Percentiles rank a stretch among this genome's conserved stretches.
Evolutionary conservation across 2,888 invertebrate species (phyloP).

Genomic region (Tinea pellionella): DNA sequence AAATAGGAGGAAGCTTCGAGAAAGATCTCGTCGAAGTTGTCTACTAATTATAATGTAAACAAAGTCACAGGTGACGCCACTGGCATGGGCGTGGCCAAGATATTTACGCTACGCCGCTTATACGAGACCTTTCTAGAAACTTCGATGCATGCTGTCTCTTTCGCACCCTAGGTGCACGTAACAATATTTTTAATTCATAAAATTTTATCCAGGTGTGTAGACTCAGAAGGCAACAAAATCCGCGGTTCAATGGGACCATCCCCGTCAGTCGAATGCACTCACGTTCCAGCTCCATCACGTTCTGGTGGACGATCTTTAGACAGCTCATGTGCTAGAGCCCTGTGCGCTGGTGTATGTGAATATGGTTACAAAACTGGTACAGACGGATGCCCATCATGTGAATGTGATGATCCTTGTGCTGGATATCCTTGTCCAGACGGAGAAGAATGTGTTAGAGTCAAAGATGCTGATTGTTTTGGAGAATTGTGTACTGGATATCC

Average conservation of each 20-base stretch:
- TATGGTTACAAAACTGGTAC: slow-evolving; percentile 80
- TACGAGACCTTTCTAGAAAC: too few relatives aligned
- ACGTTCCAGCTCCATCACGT: slow-evolving; percentile 38
- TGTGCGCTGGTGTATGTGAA: slow-evolving; percentile 86
- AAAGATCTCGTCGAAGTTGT: too few relatives aligned
- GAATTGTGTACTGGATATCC: slow-evolving; percentile 80
- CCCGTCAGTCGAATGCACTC: slow-evolving; percentile 73
- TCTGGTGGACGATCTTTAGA: slow-evolving; percentile 63
- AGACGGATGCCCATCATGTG: slow-evolving; percentile 84
- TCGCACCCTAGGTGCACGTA: too few relatives aligned
- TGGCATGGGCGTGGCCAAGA: too few relatives aligned
- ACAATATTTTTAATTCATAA: too few relatives aligned
- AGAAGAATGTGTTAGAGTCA: slow-evolving; percentile 80
- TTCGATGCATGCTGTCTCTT: too few relatives aligned
- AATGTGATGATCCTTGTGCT: slow-evolving; percentile 87
- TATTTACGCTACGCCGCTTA: too few relatives aligned
- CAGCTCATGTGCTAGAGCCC: slow-evolving; percentile 72
- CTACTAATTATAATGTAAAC: too few relatives aligned
- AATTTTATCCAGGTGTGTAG: slow-evolving; percentile 73
- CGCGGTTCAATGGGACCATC: slow-evolving; percentile 85
- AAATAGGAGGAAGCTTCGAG: too few relatives aligned
- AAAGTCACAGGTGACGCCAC: too few relatives aligned
- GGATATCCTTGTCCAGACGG: slow-evolving; percentile 78
- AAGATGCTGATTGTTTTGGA: slow-evolving; percentile 73
- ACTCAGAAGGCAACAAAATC: slow-evolving; percentile 80